Evolutionary conservation across 2,888 invertebrate genomes (phyloP).

Genomic region (Pollenia labialis): DNA sequence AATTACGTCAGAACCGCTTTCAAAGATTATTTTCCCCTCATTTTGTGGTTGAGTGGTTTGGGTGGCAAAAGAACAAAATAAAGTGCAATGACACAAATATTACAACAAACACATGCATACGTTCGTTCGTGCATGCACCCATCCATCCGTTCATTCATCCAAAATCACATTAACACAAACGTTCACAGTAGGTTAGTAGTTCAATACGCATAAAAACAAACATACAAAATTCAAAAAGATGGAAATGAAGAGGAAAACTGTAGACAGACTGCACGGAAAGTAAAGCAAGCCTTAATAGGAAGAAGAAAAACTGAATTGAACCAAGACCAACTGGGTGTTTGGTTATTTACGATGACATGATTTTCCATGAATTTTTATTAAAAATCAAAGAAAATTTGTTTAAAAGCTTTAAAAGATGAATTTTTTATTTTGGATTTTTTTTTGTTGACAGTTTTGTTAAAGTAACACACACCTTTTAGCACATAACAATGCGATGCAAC

Average conservation of each 20-base stretch:
- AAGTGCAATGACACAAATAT: constrained; percentile 48
- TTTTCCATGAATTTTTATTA: constrained; percentile 50
- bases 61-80: constrained; percentile 26
- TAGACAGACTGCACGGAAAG: not conserved
- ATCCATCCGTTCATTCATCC: not conserved
- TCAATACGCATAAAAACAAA: constrained; percentile 59
- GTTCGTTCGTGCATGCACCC: constrained; percentile 1
- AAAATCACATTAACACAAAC: constrained; percentile 10
- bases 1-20: constrained; percentile 15
- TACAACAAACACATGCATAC: not conserved
- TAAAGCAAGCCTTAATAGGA: constrained; percentile 1
- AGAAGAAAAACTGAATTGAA: constrained; percentile 9
- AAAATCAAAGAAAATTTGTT: constrained; percentile 23
- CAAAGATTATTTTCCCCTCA: constrained; percentile 31
- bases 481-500: not conserved
- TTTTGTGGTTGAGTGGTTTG: constrained; percentile 6
- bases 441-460: not conserved
- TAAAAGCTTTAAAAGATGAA: constrained; percentile 16
- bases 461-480: not conserved
- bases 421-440: not conserved
- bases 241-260: constrained; percentile 17
- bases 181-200: constrained; percentile 62
- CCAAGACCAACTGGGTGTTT: constrained; percentile 50
- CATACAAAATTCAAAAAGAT: not conserved
- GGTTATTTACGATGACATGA: constrained; percentile 61